These are phyloP conservation scores for Argyrosomus japonicus DNA, from an alignment of 2,113 vertebrate genomes.

Conservation along the genomic window DNA sequence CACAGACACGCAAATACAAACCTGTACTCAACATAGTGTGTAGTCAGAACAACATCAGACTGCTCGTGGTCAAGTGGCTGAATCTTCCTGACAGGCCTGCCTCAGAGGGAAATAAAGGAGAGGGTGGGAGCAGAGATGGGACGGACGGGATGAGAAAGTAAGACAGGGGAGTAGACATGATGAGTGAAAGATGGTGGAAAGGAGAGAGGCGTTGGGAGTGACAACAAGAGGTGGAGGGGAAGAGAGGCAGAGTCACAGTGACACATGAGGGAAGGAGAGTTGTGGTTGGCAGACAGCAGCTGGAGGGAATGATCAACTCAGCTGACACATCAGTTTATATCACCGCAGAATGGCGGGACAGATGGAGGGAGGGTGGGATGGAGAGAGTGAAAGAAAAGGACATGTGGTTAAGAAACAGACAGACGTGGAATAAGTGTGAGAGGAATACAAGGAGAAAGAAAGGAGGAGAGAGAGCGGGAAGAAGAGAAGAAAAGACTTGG, in stretches of 20 bases:
- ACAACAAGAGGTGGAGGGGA: conserved; percentile 64
- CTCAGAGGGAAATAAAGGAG: conserved; percentile 59
- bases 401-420: conserved; percentile 49
- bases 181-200: conserved; percentile 63
- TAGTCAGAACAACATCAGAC: conserved; percentile 56
- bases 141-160: conserved; percentile 40
- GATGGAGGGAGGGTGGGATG: conserved; percentile 58
- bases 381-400: conserved; percentile 43
- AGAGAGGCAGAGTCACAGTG: conserved; percentile 52
- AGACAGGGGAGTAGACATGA: conserved; percentile 52
- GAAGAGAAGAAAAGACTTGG: background rate
- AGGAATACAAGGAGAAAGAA: conserved; percentile 29
- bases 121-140: conserved; percentile 53
- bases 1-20: conserved; percentile 30
- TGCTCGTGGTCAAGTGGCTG: conserved; percentile 63
- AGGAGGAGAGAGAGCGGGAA: conserved; percentile 25
- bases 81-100: conserved; percentile 72
- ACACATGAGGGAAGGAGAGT: conserved; percentile 68
- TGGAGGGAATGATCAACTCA: conserved; percentile 79
- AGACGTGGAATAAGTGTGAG: conserved; percentile 45
- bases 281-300: conserved; percentile 77
- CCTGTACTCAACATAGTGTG: conserved; percentile 18
- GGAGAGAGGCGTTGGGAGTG: conserved; percentile 57
- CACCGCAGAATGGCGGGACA: conserved; percentile 57
- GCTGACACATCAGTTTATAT: conserved; percentile 80